Base-by-base conservation (phyloP, 2,888 invertebrate genomes). In the Zaprionus bogoriensis region DNA sequence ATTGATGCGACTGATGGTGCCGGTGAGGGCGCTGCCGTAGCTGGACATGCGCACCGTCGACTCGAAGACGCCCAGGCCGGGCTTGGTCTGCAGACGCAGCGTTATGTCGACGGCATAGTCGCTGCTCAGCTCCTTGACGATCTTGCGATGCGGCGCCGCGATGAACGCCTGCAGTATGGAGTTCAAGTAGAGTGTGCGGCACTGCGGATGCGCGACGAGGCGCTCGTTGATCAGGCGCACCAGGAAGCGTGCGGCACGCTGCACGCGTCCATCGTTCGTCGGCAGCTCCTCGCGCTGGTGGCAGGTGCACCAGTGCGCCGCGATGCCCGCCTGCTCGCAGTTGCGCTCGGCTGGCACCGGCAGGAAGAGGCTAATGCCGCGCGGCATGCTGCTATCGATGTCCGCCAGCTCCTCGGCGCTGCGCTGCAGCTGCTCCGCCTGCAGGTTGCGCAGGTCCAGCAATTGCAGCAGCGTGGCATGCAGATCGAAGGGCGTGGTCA, bases 221-320 rank as follows among this genome's bases (percentile, higher is more conserved):
- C 94, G 91, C 1, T 87, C 69, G 87, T 97, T 97, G 32, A 97
- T 92, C 66, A 93, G 91, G 4, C 91, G 88, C 0, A 97, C 92
- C 22, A 96, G 90, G 70, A 93, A 93, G 0, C 91, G 87, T 0
- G 94, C 94, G 0, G 94, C 94, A 36, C 93, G 91, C 4, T 91
- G 88, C 0, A 95, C 94, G 4, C 90, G 80, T 0, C 65, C 80
- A 68, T 94, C 93, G 25, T 92, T 92, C 0, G 91, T 90, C 0
- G 92, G 87, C 14, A 96, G 87, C 69, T 93, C 92, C 47, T 91
- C 91, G 51, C 93, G 94, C 59, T 93, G 93, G 84, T 96, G 95
- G 75, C 98, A 98, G 19, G 96, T 95, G 89, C 98, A 98, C 95
- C 96, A 98, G 88, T 97, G 96, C 22, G 94, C 94, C 0, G 94